phyloP scores from a whole-genome alignment of 1,140 invertebrate species.

The Carcinoscorpius rotundicauda region DNA sequence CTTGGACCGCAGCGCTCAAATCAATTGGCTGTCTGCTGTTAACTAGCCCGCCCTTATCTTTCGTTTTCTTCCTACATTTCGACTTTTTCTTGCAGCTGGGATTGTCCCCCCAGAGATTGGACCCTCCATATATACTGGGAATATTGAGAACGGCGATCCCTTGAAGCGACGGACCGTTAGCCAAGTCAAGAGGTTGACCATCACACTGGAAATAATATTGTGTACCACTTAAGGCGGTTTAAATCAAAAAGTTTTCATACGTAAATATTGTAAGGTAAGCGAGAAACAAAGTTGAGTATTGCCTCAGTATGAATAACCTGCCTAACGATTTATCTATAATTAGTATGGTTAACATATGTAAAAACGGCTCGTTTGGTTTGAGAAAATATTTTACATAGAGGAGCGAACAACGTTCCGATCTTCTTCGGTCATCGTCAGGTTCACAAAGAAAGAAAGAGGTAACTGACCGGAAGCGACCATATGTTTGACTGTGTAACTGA shows the following conservation, averaged over 20 bases:
- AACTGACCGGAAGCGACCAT: too few species aligned
- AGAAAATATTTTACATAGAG: too few species aligned
- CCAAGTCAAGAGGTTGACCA: constrained; percentile 73
- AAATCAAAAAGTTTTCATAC: too few species aligned
- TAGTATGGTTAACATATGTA: constrained; percentile 1
- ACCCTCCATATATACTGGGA: constrained; percentile 89
- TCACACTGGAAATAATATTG: constrained; percentile 60
- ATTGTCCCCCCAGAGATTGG: constrained; percentile 85
- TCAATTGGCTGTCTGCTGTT: constrained; percentile 57
- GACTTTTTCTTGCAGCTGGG: constrained; percentile 32
- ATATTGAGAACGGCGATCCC: constrained; percentile 90
- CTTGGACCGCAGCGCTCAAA: constrained; percentile 56
- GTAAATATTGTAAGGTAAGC: too few species aligned
- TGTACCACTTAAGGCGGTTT: not conserved
- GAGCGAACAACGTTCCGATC: too few species aligned
- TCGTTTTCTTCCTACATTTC: constrained; percentile 46
- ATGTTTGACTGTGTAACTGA: too few species aligned
- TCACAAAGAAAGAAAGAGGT: too few species aligned
- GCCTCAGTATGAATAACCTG: too few species aligned
- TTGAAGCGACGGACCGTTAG: constrained; percentile 78
- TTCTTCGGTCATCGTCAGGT: too few species aligned
- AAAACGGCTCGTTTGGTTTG: too few species aligned
- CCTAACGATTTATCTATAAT: too few species aligned
- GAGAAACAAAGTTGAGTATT: too few species aligned
- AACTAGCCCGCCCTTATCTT: constrained; percentile 41